Percentiles rank a stretch among this genome's conserved stretches.
Conservation (phyloP, 1,140 invertebrate species). For the Adelges cooleyi region DNA sequence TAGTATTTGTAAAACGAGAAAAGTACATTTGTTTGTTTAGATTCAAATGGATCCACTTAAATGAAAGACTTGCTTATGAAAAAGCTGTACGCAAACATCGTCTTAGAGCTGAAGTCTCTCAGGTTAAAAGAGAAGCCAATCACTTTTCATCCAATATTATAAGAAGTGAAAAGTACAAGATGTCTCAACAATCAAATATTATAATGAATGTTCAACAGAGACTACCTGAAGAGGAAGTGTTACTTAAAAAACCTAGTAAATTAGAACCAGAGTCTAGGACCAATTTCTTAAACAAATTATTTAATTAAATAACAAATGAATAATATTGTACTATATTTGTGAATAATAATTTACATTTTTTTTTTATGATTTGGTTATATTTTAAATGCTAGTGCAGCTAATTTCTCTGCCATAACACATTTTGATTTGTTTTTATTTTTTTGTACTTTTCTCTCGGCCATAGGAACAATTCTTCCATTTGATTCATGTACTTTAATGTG, state of each 20-base stretch:
- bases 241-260: neutral
- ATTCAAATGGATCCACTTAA: constrained; percentile 92
- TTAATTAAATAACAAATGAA: neutral
- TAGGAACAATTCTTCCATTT: constrained; percentile 3
- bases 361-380: neutral
- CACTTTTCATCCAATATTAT: constrained; percentile 34
- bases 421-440: neutral
- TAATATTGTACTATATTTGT: too few relatives aligned
- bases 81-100: constrained; percentile 75
- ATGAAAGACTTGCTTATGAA: constrained; percentile 85
- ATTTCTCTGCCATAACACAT: neutral
- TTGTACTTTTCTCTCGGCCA: neutral
- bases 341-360: too few relatives aligned
- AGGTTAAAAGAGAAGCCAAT: constrained; percentile 73
- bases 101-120: constrained; percentile 73
- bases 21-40: too few relatives aligned
- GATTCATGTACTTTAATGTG: constrained; percentile 9
- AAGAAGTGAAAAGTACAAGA: constrained; percentile 30
- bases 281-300: constrained; percentile 11
- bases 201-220: constrained; percentile 9
- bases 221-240: neutral
- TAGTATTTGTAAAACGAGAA: too few relatives aligned
- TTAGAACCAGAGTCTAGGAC: constrained; percentile 9
- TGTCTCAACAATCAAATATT: constrained; percentile 1
- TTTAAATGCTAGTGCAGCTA: constrained; percentile 1